Evolutionary conservation across 2,888 invertebrate genomes (phyloP), one percentile per base, ranked within the genome.

Genomic region (Troides oblongomaculatus): DNA sequence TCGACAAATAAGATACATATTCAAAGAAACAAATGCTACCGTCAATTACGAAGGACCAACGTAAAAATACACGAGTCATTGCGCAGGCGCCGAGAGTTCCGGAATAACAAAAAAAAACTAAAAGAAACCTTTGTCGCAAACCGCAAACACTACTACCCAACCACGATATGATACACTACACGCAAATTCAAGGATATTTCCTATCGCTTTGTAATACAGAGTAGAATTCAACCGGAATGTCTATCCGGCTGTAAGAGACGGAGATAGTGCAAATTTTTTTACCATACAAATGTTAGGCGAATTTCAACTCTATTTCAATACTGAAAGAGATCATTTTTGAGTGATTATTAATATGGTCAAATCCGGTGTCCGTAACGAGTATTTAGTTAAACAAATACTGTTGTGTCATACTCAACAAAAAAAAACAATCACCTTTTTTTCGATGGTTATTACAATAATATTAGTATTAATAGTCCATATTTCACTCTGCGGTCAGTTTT

Each of bases 401-500:
- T 75, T 75, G 73, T 74, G 76, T 77, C 74, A 76, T 76, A 72
- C 67, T 74, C n/a, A 74, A 68, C 78, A 83, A 81, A 83, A 82
- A 21, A 64, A 36, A 62, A 63, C 78, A 80, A 78, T 75, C 75
- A 78, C 72, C 77, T n/a, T 56, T 73, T 71, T 78, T 71, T 75
- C 75, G 75, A 75, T 73, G 73, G 75, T 76, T 77, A 79, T 79
- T 75, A 79, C 72, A 75, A 77, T 82, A 85, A 82, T 84, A 83
- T 82, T 82, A 76, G 75, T 79, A 80, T 79, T 83, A 84, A 81
- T 84, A 83, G 80, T 77, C 69, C 30, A 78, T 82, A 79, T 78
- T 84, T 77, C 68, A 62, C 46, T 70, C 73, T 70, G 72, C 71
- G 77, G 78, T 77, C 76, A 78, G 74, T 74, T 64, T 70, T 70